These are phyloP conservation scores for Urocyon cinereoargenteus DNA, from an alignment of 2,797 vertebrate genomes.

Conservation along the genomic window DNA sequence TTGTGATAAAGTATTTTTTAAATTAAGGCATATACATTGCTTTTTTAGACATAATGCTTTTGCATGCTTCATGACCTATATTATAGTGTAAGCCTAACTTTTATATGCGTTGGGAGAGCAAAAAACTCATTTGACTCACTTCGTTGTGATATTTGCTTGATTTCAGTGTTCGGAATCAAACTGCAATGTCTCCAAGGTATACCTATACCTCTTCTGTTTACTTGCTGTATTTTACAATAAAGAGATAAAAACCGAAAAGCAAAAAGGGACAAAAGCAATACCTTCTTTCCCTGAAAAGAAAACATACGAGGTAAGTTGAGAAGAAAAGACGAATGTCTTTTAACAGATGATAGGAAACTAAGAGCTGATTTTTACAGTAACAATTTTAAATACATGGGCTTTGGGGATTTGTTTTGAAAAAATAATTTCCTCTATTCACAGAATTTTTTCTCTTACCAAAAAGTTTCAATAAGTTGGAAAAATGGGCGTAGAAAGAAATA, in stretches of 20 bases:
- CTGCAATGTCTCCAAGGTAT: not conserved
- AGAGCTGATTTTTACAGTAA: not conserved
- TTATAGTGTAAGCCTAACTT: not conserved
- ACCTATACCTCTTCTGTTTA: not conserved
- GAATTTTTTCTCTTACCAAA: not conserved
- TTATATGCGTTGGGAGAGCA: not conserved
- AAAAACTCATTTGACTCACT: not conserved
- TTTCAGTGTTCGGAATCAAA: not conserved
- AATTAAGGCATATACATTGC: not conserved
- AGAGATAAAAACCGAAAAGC: not conserved
- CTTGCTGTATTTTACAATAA: not conserved
- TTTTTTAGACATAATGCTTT: not conserved
- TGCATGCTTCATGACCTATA: not conserved
- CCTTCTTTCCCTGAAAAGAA: not conserved
- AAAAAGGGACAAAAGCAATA: not conserved
- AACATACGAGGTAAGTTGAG: not conserved
- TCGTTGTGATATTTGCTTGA: not conserved
- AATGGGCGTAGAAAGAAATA: not conserved
- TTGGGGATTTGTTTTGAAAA: not conserved
- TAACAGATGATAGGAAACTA: not conserved
- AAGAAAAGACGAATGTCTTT: not conserved
- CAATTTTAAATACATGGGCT: not conserved
- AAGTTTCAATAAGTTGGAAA: slow-evolving; percentile 28
- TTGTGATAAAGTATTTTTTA: not conserved
- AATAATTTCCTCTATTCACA: not conserved